phyloP scores from a whole-genome alignment of 2,797 vertebrate species.

The Acestrorhynchus altus region DNA sequence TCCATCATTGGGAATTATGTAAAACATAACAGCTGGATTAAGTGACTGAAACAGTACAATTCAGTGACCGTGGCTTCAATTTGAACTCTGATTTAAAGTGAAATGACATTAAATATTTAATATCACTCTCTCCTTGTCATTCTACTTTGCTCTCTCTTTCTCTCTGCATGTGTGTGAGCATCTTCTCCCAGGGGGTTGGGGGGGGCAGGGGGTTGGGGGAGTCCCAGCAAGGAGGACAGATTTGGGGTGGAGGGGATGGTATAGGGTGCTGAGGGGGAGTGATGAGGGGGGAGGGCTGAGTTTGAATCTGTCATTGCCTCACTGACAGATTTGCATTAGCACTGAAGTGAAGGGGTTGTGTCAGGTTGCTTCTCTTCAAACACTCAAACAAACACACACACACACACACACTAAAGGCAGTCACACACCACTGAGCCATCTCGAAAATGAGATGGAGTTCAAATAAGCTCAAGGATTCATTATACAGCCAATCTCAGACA shows the following conservation, averaged over 20 bases:
- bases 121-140: slow-evolving; percentile 5
- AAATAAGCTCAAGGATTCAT: slow-evolving; percentile 62
- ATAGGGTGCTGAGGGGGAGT: slow-evolving; percentile 1
- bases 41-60: too few relatives aligned
- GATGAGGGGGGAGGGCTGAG: background rate
- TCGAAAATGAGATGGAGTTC: slow-evolving; percentile 58
- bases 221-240: slow-evolving; percentile 38
- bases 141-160: background rate
- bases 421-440: slow-evolving; percentile 57
- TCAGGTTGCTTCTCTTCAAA: slow-evolving; percentile 49
- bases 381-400: background rate
- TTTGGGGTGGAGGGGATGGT: slow-evolving; percentile 33
- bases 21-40: too few relatives aligned
- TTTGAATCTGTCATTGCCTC: slow-evolving; percentile 46
- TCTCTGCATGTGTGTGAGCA: background rate
- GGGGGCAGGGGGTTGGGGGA: background rate
- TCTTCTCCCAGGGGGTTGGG: slow-evolving; percentile 1
- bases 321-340: slow-evolving; percentile 57
- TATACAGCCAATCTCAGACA: slow-evolving; percentile 53
- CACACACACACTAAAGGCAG: slow-evolving; percentile 21
- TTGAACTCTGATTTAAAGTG: too few relatives aligned
- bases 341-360: slow-evolving; percentile 47
- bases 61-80: too few relatives aligned
- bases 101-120: too few relatives aligned
- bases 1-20: too few relatives aligned